A percentile compares a stretch with the other conserved stretches of the same genome.
These are phyloP conservation scores for Nyctalus aviator DNA, from an alignment of 2,797 vertebrate genomes.

Conservation along the genomic window DNA sequence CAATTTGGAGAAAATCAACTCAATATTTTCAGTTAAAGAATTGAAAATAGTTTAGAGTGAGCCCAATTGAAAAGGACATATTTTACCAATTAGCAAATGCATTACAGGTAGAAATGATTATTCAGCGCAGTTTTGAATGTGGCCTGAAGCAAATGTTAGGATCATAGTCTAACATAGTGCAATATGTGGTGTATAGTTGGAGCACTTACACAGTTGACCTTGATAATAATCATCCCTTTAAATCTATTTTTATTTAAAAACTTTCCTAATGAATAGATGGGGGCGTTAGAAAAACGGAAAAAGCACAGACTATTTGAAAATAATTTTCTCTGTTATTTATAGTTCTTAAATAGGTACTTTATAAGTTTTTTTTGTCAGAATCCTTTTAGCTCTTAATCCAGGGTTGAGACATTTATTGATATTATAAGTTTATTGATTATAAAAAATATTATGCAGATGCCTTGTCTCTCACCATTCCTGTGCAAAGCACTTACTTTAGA, in stretches of 20 bases:
- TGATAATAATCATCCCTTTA: slow-evolving; percentile 49
- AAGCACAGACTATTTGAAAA: background rate
- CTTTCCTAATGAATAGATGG: slow-evolving; percentile 1
- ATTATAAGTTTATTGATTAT: background rate
- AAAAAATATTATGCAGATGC: background rate
- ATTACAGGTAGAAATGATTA: slow-evolving; percentile 74
- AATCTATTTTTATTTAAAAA: background rate
- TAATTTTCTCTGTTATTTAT: background rate
- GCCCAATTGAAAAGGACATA: slow-evolving; percentile 68
- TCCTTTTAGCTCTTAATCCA: background rate
- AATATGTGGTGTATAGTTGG: slow-evolving; percentile 1
- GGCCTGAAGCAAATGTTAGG: slow-evolving; percentile 63
- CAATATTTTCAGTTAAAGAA: slow-evolving; percentile 78
- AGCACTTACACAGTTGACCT: slow-evolving; percentile 39
- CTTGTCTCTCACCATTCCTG: background rate
- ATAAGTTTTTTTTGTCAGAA: background rate
- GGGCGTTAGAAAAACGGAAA: background rate
- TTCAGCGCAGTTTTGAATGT: slow-evolving; percentile 66
- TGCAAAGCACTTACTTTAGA: background rate
- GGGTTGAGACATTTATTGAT: background rate
- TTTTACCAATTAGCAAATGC: slow-evolving; percentile 77
- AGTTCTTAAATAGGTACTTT: background rate
- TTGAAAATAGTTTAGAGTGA: slow-evolving; percentile 75
- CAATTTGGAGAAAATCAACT: slow-evolving; percentile 68
- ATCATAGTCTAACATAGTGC: slow-evolving; percentile 58